phyloP scores from a whole-genome alignment of 2,113 vertebrate species.

The Girardinichthys multiradiatus region DNA sequence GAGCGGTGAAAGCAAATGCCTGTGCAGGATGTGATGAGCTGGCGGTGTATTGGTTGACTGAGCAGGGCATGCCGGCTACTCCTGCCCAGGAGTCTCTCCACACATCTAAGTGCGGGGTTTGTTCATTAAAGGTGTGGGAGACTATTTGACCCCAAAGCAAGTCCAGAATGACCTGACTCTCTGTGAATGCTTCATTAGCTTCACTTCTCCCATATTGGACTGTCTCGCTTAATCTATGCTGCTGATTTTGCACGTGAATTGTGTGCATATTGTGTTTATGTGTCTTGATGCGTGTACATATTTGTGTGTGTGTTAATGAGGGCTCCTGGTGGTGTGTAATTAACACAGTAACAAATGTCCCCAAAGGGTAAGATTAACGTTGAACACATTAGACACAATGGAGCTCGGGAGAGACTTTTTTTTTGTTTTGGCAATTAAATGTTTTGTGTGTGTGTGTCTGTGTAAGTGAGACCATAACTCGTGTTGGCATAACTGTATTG shows the following conservation, averaged over 20 bases:
- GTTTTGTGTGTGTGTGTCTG: slow-evolving; percentile 50
- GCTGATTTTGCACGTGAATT: slow-evolving; percentile 41
- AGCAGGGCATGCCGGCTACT: slow-evolving; percentile 50
- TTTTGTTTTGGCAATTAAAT: slow-evolving; percentile 58
- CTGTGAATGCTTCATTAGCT: slow-evolving; percentile 64
- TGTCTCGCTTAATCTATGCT: slow-evolving; percentile 39
- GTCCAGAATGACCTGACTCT: slow-evolving; percentile 55
- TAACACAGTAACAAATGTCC: slow-evolving; percentile 82
- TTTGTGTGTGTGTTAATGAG: slow-evolving; percentile 77
- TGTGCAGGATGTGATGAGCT: slow-evolving; percentile 54
- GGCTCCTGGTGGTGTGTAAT: slow-evolving; percentile 80
- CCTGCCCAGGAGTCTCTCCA: slow-evolving; percentile 21
- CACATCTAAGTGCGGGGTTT: slow-evolving; percentile 32
- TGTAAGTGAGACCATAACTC: slow-evolving; percentile 66
- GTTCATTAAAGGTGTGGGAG: slow-evolving; percentile 67
- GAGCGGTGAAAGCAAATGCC: slow-evolving; percentile 27
- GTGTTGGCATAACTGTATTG: slow-evolving; percentile 65
- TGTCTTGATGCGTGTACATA: slow-evolving; percentile 43
- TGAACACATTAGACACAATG: slow-evolving; percentile 80
- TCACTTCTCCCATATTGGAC: slow-evolving; percentile 43
- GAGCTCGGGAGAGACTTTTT: slow-evolving; percentile 69
- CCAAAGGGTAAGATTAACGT: slow-evolving; percentile 82
- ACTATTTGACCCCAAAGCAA: slow-evolving; percentile 54
- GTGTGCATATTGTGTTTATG: slow-evolving; percentile 55
- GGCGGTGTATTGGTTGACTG: slow-evolving; percentile 58